These are phyloP conservation scores for Halisarca cf. caerulea DNA, from an alignment of 37 sponge, comb jelly and placozoan species.

Conservation along the genomic window DNA sequence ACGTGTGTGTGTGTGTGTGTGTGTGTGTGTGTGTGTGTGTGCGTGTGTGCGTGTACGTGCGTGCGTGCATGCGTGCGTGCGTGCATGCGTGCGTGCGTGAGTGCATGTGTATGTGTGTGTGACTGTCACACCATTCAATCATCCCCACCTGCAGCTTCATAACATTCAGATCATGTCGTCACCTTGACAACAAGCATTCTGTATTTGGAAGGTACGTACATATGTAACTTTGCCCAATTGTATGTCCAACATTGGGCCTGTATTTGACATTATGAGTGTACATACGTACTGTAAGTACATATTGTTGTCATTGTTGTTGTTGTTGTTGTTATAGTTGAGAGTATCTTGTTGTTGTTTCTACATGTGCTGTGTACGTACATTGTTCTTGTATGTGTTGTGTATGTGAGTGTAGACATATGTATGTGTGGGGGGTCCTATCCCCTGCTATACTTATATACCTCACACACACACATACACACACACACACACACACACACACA, in stretches of 20 bases:
- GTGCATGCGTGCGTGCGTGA: too few species aligned
- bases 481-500: too few species aligned
- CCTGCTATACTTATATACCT: neutral
- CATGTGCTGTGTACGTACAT: constrained; percentile 13
- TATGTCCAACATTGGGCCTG: neutral
- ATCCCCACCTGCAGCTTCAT: constrained; percentile 67
- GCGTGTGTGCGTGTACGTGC: too few species aligned
- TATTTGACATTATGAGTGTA: neutral
- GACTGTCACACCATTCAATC: neutral
- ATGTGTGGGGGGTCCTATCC: too few species aligned
- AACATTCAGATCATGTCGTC: constrained; percentile 87
- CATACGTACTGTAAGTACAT: neutral
- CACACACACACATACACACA: too few species aligned
- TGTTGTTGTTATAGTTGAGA: too few species aligned
- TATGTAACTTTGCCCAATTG: neutral
- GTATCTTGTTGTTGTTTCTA: too few species aligned
- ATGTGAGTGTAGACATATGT: neutral
- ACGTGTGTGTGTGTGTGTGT: too few species aligned
- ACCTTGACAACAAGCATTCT: constrained; percentile 92
- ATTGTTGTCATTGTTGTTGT: too few species aligned
- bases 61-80: too few species aligned
- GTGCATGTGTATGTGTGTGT: too few species aligned
- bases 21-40: too few species aligned
- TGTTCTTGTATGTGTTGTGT: neutral
- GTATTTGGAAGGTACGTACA: constrained; percentile 82